These are phyloP conservation scores for Solen grandis DNA, from an alignment of 1,140 invertebrate genomes.

Conservation along the genomic window DNA sequence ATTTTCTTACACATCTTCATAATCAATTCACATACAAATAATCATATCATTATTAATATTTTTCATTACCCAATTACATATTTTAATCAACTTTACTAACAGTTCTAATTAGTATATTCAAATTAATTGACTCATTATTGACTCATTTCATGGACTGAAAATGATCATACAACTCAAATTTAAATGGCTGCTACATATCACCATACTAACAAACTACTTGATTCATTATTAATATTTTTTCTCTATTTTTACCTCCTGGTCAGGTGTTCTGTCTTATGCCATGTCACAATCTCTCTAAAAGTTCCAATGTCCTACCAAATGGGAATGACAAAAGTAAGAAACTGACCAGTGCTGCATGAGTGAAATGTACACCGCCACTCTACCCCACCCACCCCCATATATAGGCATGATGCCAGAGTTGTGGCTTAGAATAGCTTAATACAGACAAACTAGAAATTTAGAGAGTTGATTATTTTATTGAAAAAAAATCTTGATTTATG, in stretches of 20 bases:
- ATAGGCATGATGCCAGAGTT: neutral
- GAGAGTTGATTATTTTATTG: neutral
- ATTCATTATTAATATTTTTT: constrained; percentile 26
- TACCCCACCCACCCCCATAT: constrained; percentile 10
- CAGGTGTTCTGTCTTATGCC: constrained; percentile 69
- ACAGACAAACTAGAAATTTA: neutral
- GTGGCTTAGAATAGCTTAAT: neutral
- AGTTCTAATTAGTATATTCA: too few species aligned
- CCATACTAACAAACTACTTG: too few species aligned
- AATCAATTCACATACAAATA: too few species aligned
- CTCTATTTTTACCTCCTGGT: constrained; percentile 48
- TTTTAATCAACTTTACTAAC: too few species aligned
- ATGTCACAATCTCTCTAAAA: constrained; percentile 67
- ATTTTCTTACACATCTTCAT: too few species aligned
- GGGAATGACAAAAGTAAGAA: constrained; percentile 69
- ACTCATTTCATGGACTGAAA: too few species aligned
- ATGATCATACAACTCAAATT: too few species aligned
- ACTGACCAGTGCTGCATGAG: constrained; percentile 7
- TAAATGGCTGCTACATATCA: too few species aligned
- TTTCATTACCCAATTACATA: too few species aligned
- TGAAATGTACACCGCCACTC: neutral
- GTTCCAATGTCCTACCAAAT: constrained; percentile 59
- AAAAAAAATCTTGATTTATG: neutral
- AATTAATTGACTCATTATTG: too few species aligned
- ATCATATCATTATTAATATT: too few species aligned